These are phyloP conservation scores for Holotrichia oblita DNA, from an alignment of 1,140 invertebrate genomes.

Conservation along the genomic window DNA sequence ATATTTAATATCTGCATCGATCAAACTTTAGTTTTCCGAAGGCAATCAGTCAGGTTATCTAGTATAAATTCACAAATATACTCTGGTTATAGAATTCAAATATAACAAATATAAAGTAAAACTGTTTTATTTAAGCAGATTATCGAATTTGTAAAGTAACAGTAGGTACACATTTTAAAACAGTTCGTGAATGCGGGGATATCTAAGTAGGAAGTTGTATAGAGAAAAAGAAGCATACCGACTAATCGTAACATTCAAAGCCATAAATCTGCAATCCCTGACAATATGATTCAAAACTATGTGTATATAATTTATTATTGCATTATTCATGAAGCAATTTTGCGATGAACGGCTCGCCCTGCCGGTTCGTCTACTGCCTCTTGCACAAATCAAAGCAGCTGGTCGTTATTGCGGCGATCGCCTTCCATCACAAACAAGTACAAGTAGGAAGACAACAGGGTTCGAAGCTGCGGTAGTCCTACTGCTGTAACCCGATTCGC, in stretches of 20 bases:
- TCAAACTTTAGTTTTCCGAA: no score
- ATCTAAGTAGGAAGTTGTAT: conserved; percentile 1
- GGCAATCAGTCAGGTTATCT: no score
- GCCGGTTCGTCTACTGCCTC: conserved; percentile 4
- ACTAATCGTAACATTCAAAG: conserved; percentile 1
- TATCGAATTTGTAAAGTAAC: no score
- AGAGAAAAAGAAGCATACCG: neutral
- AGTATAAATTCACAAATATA: no score
- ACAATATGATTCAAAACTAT: conserved; percentile 29
- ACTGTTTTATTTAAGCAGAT: no score
- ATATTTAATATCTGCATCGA: no score
- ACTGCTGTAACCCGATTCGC: conserved; percentile 20
- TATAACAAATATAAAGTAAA: no score
- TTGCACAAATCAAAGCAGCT: conserved; percentile 31
- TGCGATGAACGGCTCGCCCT: conserved; percentile 2
- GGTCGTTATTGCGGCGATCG: neutral
- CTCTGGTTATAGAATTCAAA: no score
- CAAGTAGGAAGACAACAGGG: neutral
- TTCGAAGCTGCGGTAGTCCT: neutral
- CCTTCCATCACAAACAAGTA: neutral
- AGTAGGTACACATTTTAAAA: neutral
- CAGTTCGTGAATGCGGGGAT: neutral
- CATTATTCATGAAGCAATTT: conserved; percentile 19
- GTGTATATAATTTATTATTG: conserved; percentile 33
- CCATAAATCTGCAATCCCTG: conserved; percentile 14